Evolutionary conservation across 2,888 invertebrate genomes (phyloP), one percentile per base, ranked within the genome.

Genomic region (Dynastes tityus): DNA sequence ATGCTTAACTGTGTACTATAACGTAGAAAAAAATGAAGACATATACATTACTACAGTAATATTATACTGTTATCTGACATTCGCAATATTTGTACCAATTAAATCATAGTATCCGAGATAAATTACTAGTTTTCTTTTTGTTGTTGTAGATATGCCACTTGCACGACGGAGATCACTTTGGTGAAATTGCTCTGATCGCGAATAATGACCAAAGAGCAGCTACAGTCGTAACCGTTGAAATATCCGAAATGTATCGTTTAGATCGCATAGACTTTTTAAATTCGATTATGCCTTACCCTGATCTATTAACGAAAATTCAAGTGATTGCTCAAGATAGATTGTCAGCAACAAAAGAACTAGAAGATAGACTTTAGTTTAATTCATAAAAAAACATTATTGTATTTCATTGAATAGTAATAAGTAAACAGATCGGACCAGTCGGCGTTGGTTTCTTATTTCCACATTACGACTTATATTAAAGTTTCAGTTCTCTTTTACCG

Each of bases 141-240:
- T 61, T 61, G 58, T 74, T 74, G 29, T 61, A 90, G 90, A 86
- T 91, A 77, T 89, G 89, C 81, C 91, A 91, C 82, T 85, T 92
- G 51, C 89, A 91, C 83, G 93, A 93, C 81, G 93, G 93, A 0
- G 91, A 88, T 40, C 87, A 90, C 82, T 91, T 91, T 83, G 91
- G 91, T 0, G 91, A 91, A 84, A 86, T 88, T 55, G 88, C 89
- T 11, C 81, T 91, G 61, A 85, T 91, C 53, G 29, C 65, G 40
- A 22, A 32, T 55, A 86, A 85, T 63, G 86, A 87, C 61, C 81
- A 85, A 51, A 84, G 89, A 75, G 86, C 88, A 16, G 88, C 89
- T 55, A 86, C 88, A 6, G 89, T 89, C 32, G 83, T 88, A 58
- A 89, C 89, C 0, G 87, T 88, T 3, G 89, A 89, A 83, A 86